Conservation (phyloP, 2,888 invertebrate species). For the Zaprionus lineosus region DNA sequence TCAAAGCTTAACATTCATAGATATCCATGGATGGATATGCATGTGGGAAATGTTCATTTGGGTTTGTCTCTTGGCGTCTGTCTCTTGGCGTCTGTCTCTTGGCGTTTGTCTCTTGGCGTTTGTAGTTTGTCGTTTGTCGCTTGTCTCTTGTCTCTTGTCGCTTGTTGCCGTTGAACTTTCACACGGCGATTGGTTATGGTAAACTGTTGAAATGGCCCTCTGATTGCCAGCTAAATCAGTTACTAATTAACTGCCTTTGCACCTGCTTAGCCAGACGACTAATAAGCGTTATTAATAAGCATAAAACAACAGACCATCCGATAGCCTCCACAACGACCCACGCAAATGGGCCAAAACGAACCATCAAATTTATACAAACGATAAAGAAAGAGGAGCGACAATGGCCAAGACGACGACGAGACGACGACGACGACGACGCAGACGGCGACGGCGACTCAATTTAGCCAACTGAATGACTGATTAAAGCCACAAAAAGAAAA, state of each 20-base stretch:
- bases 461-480: conserved; percentile 76
- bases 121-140: too few species aligned
- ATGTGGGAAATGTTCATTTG: too few species aligned
- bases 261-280: conserved; percentile 65
- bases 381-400: conserved; percentile 20
- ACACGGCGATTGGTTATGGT: conserved; percentile 48
- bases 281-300: conserved; percentile 74
- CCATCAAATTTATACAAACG: conserved; percentile 45
- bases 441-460: conserved; percentile 66
- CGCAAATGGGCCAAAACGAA: conserved; percentile 51
- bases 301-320: conserved; percentile 43
- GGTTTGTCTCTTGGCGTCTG: too few species aligned
- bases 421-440: conserved; percentile 16
- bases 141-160: too few species aligned
- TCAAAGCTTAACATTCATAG: too few species aligned
- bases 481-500: conserved; percentile 54
- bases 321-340: conserved; percentile 45
- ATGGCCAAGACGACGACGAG: conserved; percentile 22
- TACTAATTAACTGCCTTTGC: conserved; percentile 68
- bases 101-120: background rate
- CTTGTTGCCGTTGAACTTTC: conserved; percentile 34
- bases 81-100: background rate
- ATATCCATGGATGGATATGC: too few species aligned
- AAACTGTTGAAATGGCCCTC: conserved; percentile 22
- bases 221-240: conserved; percentile 53